Percentiles rank a stretch among this genome's conserved stretches.
phyloP scores from a whole-genome alignment of 2,797 vertebrate species.

The Sarcoramphus papa region DNA sequence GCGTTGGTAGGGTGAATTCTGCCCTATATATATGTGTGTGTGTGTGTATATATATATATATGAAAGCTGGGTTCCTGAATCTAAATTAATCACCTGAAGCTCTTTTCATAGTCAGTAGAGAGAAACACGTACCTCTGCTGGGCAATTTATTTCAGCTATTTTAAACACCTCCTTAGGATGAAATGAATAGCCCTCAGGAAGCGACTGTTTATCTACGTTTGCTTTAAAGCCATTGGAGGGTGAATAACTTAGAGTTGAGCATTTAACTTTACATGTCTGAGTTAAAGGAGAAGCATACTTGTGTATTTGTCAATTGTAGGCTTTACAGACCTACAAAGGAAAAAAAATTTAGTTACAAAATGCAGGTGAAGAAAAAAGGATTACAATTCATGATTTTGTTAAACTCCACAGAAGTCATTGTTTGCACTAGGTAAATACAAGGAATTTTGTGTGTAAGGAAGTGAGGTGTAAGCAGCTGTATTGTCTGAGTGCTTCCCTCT shows the following conservation, averaged over 20 bases:
- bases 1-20: not conserved
- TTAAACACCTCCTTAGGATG: not conserved
- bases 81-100: not conserved
- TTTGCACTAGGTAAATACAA: not conserved
- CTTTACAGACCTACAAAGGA: not conserved
- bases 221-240: not conserved
- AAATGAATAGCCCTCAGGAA: not conserved
- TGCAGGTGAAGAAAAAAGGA: not conserved
- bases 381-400: not conserved
- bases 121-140: not conserved
- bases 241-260: not conserved
- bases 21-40: rapidly evolving
- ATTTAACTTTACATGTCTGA: not conserved
- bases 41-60: not conserved
- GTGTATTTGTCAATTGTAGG: not conserved
- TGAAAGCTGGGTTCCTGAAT: not conserved
- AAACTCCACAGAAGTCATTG: not conserved
- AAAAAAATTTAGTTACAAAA: not conserved
- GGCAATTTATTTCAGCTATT: not conserved
- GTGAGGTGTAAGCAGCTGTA: not conserved
- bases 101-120: not conserved
- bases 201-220: not conserved
- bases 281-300: not conserved
- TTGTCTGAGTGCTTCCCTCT: not conserved
- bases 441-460: not conserved